A percentile compares a stretch with the other conserved stretches of the same genome.
phyloP scores from a whole-genome alignment of 2,888 invertebrate species.

The Tiliacea citrago region DNA sequence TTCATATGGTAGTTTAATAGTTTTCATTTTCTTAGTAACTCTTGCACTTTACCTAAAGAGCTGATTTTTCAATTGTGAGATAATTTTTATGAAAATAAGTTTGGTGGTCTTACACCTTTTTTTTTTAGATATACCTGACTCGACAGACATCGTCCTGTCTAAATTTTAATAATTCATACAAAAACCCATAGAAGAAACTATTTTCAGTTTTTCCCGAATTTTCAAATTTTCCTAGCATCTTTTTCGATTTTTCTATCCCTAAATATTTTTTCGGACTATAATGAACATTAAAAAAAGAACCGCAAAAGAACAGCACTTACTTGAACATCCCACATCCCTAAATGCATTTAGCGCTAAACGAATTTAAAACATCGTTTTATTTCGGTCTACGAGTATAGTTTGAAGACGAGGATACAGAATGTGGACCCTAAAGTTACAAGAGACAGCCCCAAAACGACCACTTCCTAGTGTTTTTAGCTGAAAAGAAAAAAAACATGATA shows the following conservation, averaged over 20 bases:
- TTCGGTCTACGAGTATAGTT: background rate
- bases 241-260: too few species aligned
- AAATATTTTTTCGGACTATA: too few species aligned
- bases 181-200: too few species aligned
- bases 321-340: background rate
- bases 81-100: too few species aligned
- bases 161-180: too few species aligned
- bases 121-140: too few species aligned
- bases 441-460: background rate
- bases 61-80: too few species aligned
- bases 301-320: background rate
- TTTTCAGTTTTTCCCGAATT: too few species aligned
- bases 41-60: background rate
- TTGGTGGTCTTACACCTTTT: too few species aligned
- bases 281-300: too few species aligned
- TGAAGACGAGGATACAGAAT: background rate
- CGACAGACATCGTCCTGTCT: too few species aligned
- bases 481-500: background rate
- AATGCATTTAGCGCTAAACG: background rate
- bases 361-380: background rate
- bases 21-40: background rate
- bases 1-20: background rate
- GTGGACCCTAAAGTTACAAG: background rate
- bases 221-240: too few species aligned
- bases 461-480: background rate